phyloP scores from a whole-genome alignment of 2,888 invertebrate genomes.

The Oscheius sp. region DNA sequence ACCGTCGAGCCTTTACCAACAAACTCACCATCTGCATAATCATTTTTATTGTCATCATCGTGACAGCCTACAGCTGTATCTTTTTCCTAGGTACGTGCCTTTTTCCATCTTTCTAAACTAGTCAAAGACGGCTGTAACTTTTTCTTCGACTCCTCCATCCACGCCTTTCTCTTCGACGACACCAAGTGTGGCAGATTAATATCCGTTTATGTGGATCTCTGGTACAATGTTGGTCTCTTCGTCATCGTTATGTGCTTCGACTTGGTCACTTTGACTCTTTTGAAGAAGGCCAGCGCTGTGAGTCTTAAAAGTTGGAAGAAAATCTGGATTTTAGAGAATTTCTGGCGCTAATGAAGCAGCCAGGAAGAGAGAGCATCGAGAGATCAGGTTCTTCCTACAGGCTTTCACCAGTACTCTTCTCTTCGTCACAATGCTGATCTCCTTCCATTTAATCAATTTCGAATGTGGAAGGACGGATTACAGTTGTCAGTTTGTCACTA shows the following conservation, averaged over 20 bases:
- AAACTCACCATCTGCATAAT: neutral
- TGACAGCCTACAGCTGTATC: neutral
- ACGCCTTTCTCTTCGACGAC: conserved; percentile 4
- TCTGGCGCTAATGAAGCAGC: neutral
- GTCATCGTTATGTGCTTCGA: neutral
- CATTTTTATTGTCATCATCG: neutral
- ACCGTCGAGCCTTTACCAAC: neutral
- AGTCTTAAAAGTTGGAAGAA: neutral
- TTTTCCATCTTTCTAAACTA: neutral
- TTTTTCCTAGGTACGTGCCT: neutral
- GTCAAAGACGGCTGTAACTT: conserved; percentile 8
- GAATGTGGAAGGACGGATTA: neutral
- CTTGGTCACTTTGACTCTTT: neutral
- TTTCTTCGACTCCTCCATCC: neutral
- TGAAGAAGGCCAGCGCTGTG: conserved; percentile 5
- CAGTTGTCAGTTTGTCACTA: conserved; percentile 9
- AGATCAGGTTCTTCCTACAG: conserved; percentile 21
- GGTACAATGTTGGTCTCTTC: conserved; percentile 16
- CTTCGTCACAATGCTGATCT: conserved; percentile 1
- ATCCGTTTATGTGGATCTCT: conserved; percentile 13
- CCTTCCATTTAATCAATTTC: conserved; percentile 1
- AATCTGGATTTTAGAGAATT: conserved; percentile 9
- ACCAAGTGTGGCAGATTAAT: neutral
- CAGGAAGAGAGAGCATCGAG: neutral
- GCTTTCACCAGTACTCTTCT: conserved; percentile 1